Percentiles rank a stretch among this genome's conserved stretches.
Conservation (phyloP, 1,140 invertebrate species). For the Apis laboriosa region DNA sequence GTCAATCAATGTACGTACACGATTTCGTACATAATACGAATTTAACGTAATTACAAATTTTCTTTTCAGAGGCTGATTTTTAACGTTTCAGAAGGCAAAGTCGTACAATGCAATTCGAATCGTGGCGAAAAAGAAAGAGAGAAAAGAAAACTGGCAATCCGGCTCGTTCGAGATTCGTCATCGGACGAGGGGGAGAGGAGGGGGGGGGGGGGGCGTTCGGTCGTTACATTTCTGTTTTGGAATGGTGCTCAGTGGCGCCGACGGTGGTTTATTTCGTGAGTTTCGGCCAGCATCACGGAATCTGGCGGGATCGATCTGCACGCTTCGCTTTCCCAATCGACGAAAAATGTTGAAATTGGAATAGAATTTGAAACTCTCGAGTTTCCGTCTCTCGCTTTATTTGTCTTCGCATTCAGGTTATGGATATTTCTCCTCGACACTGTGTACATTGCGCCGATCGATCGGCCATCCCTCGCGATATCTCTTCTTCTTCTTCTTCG, state of each 20-base stretch:
- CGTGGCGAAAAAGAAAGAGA: too few species aligned
- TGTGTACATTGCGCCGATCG: not conserved
- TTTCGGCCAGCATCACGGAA: conserved; percentile 50
- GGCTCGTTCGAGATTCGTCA: not conserved
- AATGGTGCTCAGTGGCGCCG: conserved; percentile 58
- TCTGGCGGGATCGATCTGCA: conserved; percentile 71
- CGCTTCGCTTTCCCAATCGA: conserved; percentile 38
- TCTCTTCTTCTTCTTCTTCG: not conserved
- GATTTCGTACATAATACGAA: too few species aligned
- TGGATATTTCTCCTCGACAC: too few species aligned
- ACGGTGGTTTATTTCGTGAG: conserved; percentile 49
- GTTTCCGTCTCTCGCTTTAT: too few species aligned
- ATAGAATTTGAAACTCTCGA: too few species aligned
- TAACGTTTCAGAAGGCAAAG: too few species aligned
- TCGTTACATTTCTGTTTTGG: conserved; percentile 14
- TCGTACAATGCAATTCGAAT: not conserved
- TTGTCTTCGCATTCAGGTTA: too few species aligned
- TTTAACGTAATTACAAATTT: too few species aligned
- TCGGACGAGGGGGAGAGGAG: too few species aligned
- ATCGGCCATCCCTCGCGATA: not conserved
- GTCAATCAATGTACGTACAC: too few species aligned
- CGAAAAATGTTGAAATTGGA: not conserved
- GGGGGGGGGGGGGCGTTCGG: not conserved
- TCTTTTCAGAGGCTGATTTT: too few species aligned
- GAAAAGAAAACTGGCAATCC: too few species aligned